Evolutionary conservation across 2,888 invertebrate genomes (phyloP).

Genomic region (Stegophylla sp.): DNA sequence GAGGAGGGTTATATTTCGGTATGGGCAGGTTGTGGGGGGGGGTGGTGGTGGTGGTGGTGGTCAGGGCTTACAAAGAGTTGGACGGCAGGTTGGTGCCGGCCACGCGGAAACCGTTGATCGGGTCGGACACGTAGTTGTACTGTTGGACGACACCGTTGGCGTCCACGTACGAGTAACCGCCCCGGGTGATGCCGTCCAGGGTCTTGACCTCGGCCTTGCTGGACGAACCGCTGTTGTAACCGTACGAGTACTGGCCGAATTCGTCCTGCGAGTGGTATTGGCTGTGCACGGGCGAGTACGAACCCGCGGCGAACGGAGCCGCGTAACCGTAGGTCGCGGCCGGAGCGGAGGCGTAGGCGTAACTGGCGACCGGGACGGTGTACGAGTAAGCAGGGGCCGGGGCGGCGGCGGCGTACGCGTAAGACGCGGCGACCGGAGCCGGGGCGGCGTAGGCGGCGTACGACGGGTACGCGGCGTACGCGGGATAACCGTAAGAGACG

Average conservation of each 20-base stretch:
- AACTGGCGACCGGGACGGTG: neutral
- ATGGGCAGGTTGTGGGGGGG: neutral
- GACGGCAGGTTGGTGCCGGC: conserved; percentile 72
- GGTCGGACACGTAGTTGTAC: conserved; percentile 72
- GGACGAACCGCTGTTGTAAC: conserved; percentile 64
- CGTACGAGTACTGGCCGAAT: conserved; percentile 65
- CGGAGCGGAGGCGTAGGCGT: conserved; percentile 31
- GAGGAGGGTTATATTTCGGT: too few relatives aligned
- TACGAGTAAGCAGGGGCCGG: too few relatives aligned
- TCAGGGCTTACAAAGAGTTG: conserved; percentile 32
- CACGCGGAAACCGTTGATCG: conserved; percentile 72
- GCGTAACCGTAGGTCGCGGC: conserved; percentile 31
- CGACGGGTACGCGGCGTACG: conserved; percentile 32
- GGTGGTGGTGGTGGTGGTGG: neutral
- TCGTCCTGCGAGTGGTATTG: conserved; percentile 64
- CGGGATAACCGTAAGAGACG: conserved; percentile 36
- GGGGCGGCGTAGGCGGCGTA: conserved; percentile 51
- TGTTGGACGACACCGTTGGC: conserved; percentile 72
- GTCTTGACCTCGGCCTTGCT: conserved; percentile 64
- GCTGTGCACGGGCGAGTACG: conserved; percentile 60
- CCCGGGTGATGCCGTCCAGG: conserved; percentile 65
- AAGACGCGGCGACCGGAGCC: conserved; percentile 56
- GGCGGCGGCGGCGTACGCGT: neutral
- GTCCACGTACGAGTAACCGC: conserved; percentile 75
- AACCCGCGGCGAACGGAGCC: conserved; percentile 12